Conservation (phyloP, 2,888 invertebrate genomes). For the Stenotaenia linearis region DNA sequence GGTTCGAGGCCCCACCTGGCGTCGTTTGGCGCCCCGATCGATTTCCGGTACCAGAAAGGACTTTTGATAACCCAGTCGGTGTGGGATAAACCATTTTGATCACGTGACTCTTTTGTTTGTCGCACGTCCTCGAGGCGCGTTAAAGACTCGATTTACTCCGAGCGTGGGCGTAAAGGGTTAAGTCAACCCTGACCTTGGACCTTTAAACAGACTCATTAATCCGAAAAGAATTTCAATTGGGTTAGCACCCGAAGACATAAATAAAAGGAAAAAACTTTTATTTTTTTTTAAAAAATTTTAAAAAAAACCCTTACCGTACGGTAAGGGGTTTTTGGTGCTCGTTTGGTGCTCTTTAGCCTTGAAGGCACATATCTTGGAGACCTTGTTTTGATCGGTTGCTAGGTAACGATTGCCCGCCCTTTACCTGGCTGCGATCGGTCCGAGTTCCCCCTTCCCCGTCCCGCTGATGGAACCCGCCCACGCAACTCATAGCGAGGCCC, state of each 20-base stretch:
- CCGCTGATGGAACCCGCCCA: slow-evolving; percentile 31
- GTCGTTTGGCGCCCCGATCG: background rate
- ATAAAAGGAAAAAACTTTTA: background rate
- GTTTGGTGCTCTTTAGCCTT: too few species aligned
- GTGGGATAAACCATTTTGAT: background rate
- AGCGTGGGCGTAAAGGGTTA: background rate
- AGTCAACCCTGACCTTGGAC: background rate
- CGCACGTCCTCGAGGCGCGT: background rate
- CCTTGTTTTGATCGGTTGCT: slow-evolving; percentile 28
- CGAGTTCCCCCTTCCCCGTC: slow-evolving; percentile 28
- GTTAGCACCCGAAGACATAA: background rate
- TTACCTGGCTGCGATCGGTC: slow-evolving; percentile 29
- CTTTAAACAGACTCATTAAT: background rate
- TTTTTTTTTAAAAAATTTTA: background rate
- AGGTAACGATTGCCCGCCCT: slow-evolving; percentile 28
- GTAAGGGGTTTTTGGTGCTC: too few species aligned
- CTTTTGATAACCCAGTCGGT: background rate
- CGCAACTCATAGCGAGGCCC: slow-evolving; percentile 28
- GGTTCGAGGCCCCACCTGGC: background rate
- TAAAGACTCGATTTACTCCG: background rate
- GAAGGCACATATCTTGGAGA: slow-evolving; percentile 17
- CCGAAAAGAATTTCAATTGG: background rate
- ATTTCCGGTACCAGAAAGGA: slow-evolving; percentile 19
- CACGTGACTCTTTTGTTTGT: background rate
- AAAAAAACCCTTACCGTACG: background rate